Base-by-base conservation (phyloP, 1,140 invertebrate species). In the Lordiphosa clarofinis region DNA sequence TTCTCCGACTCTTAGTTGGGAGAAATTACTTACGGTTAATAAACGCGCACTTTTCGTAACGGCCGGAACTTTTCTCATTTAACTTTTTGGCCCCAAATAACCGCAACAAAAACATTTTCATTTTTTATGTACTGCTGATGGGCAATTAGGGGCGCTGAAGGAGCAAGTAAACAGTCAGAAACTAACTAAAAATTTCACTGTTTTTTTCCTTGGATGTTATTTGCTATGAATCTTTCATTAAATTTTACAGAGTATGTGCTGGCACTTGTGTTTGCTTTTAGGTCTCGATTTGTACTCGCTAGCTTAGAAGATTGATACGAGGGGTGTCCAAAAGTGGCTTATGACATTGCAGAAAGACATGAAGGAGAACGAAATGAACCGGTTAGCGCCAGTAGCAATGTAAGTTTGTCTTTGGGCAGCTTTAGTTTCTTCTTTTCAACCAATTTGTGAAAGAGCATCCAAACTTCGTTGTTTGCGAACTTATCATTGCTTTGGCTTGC, bases 81-180 rank as follows among this genome's bases (percentile, higher is more conserved):
- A 81, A 76, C 72, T 81, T 81, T 81, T 75, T 7, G 52, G 24
- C 36, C 40, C 39, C 50, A 56, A 52, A 60, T 49, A 66, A 64
- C 65, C 37, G 44, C 50, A 42, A 38, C 49, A 24, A 56, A 56
- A 52, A 56, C 50, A 44, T 43, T 56, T 56, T 39, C 10, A 43
- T 61, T 61, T 56, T 78, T 81, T 74, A 81, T 81, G 50, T 63
- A 74, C 75, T 81, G 75, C 71, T 75, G 75, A 63, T 81, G 75
- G 66, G 43, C 43, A 46, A 19, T 46, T 31, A 31, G 43, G 43
- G 47, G 35, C 47, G 13, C 47, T 37, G 47, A 65, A 6, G 21
- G 5, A 24, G 5, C 21, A 24, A 70, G 42, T 49, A 49, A 59
- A 38, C 48, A 35, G 24, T 35, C 46, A 58, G 28, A 31, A 31